Conservation (phyloP, 2,888 invertebrate genomes). For the Nezara viridula region DNA sequence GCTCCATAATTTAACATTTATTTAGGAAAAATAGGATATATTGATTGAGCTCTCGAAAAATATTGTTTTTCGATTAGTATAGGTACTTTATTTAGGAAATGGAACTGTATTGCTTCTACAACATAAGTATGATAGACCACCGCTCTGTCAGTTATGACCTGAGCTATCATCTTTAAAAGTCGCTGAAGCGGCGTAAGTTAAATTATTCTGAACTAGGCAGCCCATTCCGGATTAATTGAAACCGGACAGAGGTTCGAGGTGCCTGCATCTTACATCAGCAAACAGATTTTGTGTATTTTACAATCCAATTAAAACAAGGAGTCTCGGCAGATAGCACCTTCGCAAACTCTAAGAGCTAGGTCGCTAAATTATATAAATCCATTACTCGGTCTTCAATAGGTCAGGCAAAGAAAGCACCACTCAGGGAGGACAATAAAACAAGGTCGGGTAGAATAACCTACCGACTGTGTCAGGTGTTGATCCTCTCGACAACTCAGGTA, state of each 20-base stretch:
- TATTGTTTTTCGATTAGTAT: too few species aligned
- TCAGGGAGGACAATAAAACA: background rate
- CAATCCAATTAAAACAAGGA: slow-evolving; percentile 47
- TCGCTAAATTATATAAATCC: slow-evolving; percentile 39
- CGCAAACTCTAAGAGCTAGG: background rate
- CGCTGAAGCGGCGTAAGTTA: background rate
- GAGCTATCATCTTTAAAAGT: background rate
- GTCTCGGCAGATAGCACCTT: background rate
- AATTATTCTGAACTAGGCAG: slow-evolving; percentile 11
- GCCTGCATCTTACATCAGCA: slow-evolving; percentile 45
- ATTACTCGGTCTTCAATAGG: slow-evolving; percentile 25
- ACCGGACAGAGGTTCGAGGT: slow-evolving; percentile 30
- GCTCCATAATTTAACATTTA: too few species aligned
- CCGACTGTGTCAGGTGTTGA: background rate
- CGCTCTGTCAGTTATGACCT: too few species aligned
- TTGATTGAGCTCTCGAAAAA: too few species aligned
- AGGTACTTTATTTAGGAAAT: too few species aligned
- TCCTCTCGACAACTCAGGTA: background rate
- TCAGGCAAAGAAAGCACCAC: background rate
- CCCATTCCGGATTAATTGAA: background rate
- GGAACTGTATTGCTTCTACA: too few species aligned
- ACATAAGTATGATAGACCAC: too few species aligned
- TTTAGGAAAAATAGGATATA: too few species aligned
- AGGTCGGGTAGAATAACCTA: background rate
- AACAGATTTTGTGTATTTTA: slow-evolving; percentile 37